Conservation (phyloP, 2,113 vertebrate genomes). For the human (Homo sapiens) region GRCh38 chr5:7375501-7376000, state of each 20-base stretch:
- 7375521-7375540: not conserved
- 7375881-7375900: not conserved
- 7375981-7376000: not conserved
- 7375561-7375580: not conserved
- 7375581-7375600: not conserved
- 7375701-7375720: not conserved
- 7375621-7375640: not conserved
- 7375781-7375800: not conserved
- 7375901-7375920: constrained; percentile 14
- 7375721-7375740: not conserved
- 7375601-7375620: not conserved
- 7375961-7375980: not conserved
- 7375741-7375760: not conserved
- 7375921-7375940: not conserved
- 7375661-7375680: not conserved
- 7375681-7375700: too few relatives aligned
- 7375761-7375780: not conserved
- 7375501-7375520: not conserved
- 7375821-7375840: not conserved
- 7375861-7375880: not conserved
- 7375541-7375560: not conserved
- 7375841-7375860: constrained; percentile 24
- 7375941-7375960: not conserved
- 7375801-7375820: not conserved
- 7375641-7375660: not conserved